A percentile compares a stretch with the other conserved stretches of the same genome.
These are phyloP conservation scores for Micromesistius poutassou DNA, from an alignment of 2,797 vertebrate species.

Conservation along the genomic window DNA sequence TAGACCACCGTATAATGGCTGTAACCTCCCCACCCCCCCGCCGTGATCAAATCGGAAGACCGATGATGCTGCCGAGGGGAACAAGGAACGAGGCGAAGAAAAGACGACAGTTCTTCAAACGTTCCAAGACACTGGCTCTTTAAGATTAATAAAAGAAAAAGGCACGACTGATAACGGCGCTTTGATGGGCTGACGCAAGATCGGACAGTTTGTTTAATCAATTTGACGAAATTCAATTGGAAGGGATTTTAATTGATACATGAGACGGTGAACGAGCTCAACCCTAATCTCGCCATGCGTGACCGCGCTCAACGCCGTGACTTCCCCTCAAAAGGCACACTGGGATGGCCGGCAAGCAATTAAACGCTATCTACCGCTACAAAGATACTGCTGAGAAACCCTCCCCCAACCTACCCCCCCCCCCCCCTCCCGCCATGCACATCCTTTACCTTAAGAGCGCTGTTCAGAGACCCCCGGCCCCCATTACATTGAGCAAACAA, in stretches of 20 bases:
- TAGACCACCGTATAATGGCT: too few relatives aligned
- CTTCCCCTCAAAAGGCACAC: slow-evolving; percentile 40
- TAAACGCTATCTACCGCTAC: slow-evolving; percentile 56
- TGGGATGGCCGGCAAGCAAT: slow-evolving; percentile 53
- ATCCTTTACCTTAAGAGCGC: not conserved
- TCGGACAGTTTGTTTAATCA: slow-evolving; percentile 40
- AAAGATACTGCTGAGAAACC: slow-evolving; percentile 49
- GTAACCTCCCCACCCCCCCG: too few relatives aligned
- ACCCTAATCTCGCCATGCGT: slow-evolving; percentile 36
- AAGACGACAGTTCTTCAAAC: slow-evolving; percentile 28
- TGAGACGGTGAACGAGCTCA: slow-evolving; percentile 8
- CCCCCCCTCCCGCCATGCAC: slow-evolving; percentile 25
- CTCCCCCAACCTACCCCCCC: slow-evolving; percentile 42
- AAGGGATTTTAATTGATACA: slow-evolving; percentile 34
- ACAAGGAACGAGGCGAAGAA: slow-evolving; percentile 29
- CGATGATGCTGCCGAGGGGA: slow-evolving; percentile 28
- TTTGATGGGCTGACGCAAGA: slow-evolving; percentile 29
- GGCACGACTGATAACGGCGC: slow-evolving; percentile 33
- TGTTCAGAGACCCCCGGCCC: slow-evolving; percentile 26
- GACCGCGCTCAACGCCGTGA: slow-evolving; percentile 33
- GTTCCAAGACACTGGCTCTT: slow-evolving; percentile 21
- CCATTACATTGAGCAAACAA: slow-evolving; percentile 56
- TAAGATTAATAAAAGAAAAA: slow-evolving; percentile 6
- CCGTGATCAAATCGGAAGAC: not conserved
- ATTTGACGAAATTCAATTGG: slow-evolving; percentile 43